Percentiles rank a stretch among this genome's conserved stretches.
Conservation (phyloP, 2,113 vertebrate species). For the Lethenteron reissneri region DNA sequence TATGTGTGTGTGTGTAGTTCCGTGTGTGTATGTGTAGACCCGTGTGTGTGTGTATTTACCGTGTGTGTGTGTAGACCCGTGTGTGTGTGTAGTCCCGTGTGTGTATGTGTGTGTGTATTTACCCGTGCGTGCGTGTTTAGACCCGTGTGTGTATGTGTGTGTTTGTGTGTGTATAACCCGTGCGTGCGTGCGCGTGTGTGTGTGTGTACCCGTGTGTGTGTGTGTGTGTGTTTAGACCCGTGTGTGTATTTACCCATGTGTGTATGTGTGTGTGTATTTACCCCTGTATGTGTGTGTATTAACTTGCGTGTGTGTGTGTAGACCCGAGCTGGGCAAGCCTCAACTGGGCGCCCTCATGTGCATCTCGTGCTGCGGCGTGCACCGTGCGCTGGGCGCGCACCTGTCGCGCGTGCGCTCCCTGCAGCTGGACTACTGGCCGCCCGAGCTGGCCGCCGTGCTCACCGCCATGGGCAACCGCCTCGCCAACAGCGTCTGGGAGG, state of each 20-base stretch:
- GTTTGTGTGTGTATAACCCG: too few species aligned
- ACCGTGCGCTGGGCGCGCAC: conserved; percentile 77
- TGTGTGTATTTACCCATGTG: not conserved
- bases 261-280: not conserved
- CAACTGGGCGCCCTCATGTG: conserved; percentile 83
- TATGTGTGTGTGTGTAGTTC: too few species aligned
- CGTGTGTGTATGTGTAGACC: too few species aligned
- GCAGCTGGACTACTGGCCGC: conserved; percentile 77
- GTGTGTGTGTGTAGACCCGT: too few species aligned
- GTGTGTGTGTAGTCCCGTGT: too few species aligned
- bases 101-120: too few species aligned
- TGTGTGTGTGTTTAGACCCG: too few species aligned
- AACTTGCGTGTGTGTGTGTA: conserved; percentile 12
- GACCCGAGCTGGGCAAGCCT: conserved; percentile 87
- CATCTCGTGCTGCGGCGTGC: conserved; percentile 85
- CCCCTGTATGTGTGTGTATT: not conserved
- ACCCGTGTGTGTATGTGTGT: too few species aligned
- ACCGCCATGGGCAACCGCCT: conserved; percentile 65
- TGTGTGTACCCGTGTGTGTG: too few species aligned
- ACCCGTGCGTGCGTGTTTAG: too few species aligned
- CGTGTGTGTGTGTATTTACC: too few species aligned
- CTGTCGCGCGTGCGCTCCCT: conserved; percentile 76
- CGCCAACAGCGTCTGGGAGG: conserved; percentile 81
- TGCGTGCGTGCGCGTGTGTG: too few species aligned
- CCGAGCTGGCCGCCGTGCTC: conserved; percentile 68